A percentile compares a stretch with the other conserved stretches of the same genome.
phyloP scores from a whole-genome alignment of 2,888 invertebrate genomes.

The Helicoverpa assulta region DNA sequence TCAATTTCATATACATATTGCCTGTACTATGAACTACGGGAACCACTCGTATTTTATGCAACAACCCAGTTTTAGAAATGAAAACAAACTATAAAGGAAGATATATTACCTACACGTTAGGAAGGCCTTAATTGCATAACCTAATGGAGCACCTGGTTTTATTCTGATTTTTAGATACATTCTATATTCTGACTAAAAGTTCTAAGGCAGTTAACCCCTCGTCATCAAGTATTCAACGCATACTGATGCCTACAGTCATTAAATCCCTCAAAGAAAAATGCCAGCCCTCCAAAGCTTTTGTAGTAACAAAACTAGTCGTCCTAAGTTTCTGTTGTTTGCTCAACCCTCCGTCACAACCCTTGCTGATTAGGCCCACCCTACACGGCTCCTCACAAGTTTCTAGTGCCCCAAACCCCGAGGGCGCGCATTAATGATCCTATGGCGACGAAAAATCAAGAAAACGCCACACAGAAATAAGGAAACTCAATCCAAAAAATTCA shows the following conservation, averaged over 20 bases:
- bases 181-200: neutral
- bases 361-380: constrained; percentile 68
- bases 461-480: constrained; percentile 54
- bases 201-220: constrained; percentile 7
- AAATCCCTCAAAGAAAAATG: constrained; percentile 48
- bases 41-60: constrained; percentile 40
- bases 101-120: constrained; percentile 43
- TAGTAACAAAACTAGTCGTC: constrained; percentile 58
- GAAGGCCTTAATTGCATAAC: constrained; percentile 43
- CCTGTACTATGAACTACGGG: constrained; percentile 26
- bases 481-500: constrained; percentile 75
- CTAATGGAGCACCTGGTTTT: constrained; percentile 23
- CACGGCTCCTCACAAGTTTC: constrained; percentile 63
- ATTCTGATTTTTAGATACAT: constrained; percentile 17
- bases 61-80: constrained; percentile 50
- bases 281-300: constrained; percentile 52
- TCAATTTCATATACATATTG: constrained; percentile 54
- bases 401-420: constrained; percentile 62
- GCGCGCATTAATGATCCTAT: constrained; percentile 70
- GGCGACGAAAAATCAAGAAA: constrained; percentile 71
- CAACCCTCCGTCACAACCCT: constrained; percentile 66
- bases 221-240: constrained; percentile 11
- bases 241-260: constrained; percentile 34
- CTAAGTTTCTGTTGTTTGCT: constrained; percentile 60
- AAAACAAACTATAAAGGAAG: constrained; percentile 47